phyloP scores from a whole-genome alignment of 2,888 invertebrate species.

The Amphipoea lucens region DNA sequence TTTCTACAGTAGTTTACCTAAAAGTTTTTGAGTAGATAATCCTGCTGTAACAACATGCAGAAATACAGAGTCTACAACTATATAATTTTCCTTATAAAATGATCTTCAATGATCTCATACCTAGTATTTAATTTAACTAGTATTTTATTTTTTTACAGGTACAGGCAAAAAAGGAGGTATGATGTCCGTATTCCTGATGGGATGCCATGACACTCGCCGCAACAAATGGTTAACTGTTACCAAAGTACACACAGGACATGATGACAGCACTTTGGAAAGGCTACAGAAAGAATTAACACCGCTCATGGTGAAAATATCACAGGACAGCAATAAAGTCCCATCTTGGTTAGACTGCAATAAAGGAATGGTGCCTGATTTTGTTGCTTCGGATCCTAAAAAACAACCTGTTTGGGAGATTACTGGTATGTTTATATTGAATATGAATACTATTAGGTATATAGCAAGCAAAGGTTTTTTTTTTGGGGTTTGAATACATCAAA shows the following conservation, averaged over 20 bases:
- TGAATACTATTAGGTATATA: too few species aligned
- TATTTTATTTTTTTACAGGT: constrained; percentile 73
- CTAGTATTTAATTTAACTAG: neutral
- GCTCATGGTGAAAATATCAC: constrained; percentile 95
- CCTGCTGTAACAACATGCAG: neutral
- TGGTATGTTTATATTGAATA: constrained; percentile 81
- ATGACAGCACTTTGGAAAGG: constrained; percentile 95
- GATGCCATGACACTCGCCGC: constrained; percentile 93
- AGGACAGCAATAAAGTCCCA: constrained; percentile 93
- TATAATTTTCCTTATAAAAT: neutral
- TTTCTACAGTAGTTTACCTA: neutral
- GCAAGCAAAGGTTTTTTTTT: too few species aligned
- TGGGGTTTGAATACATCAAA: too few species aligned
- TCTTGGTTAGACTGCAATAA: constrained; percentile 95
- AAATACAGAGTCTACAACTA: neutral
- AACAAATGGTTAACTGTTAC: constrained; percentile 96
- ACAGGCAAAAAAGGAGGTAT: constrained; percentile 97
- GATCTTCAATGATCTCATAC: neutral
- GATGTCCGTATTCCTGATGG: constrained; percentile 98
- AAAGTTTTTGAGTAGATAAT: neutral
- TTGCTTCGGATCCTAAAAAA: constrained; percentile 94
- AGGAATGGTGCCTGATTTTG: constrained; percentile 96
- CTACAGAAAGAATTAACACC: constrained; percentile 92
- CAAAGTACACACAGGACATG: constrained; percentile 96
- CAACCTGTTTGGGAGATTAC: constrained; percentile 99